Evolutionary conservation across 1,140 invertebrate species (phyloP), one percentile per base, ranked within the genome.

Genomic region (Drosophila paulistorum): DNA sequence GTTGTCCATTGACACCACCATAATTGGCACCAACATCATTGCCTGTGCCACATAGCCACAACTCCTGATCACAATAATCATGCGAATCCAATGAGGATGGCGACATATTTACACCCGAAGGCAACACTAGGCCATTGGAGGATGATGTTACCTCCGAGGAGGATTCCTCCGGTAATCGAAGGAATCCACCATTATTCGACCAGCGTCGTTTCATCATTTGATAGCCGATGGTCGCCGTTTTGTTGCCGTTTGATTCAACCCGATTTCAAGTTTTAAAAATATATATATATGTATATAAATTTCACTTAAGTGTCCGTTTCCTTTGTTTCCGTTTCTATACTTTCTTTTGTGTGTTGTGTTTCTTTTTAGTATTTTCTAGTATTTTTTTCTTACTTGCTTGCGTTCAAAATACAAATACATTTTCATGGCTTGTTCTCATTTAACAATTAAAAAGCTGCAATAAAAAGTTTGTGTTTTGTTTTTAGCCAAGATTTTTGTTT

Each of bases 71-170:
- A 61, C 68, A 78, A 84, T 96, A 94, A 93, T 90, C 96, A 92
- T 90, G 94, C 67, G 95, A 95, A 41, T 91, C 91, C 79, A 96
- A 92, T 33, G 95, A 95, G 61, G 95, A 95, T 14, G 95, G 94
- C 45, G 95, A 95, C 94, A 95, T 95, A 23, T 85, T 91, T 93
- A 93, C 94, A 92, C 93, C 94, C 74, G 91, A 80, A 92, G 94
- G 81, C 70, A 93, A 85, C 17, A 93, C 93, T 14, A 94, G 87
- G 10, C 84, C 92, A 68, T 93, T 93, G 48, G 95, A 95, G 14
- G 95, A 96, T 55, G 95, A 95, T 17, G 95, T 95, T 79, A 96
- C 96, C 92, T 96, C 95, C 45, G 95, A 94, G 57, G 95, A 96
- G 90, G 95, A 94, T 89, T 96, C 95, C 91, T 96, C 95, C 61